These are phyloP conservation scores for Sceloporus undulatus DNA, from an alignment of 2,113 vertebrate genomes.

Conservation along the genomic window DNA sequence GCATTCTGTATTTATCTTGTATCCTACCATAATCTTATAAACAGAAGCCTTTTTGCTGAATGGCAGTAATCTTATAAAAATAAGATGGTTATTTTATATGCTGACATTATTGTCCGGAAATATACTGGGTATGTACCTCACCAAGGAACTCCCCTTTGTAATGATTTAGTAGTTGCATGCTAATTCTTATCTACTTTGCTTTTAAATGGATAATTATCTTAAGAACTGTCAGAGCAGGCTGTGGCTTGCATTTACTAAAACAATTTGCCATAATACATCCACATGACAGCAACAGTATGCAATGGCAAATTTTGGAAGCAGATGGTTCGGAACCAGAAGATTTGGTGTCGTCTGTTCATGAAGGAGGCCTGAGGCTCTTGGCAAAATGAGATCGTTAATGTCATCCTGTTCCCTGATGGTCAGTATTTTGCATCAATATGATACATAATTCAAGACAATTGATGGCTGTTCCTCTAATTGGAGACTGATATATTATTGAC, in stretches of 20 bases:
- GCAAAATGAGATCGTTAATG: constrained; percentile 58
- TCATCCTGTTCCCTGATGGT: constrained; percentile 59
- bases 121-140: constrained; percentile 22
- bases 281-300: constrained; percentile 12
- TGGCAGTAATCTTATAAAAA: neutral
- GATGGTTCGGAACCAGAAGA: constrained; percentile 31
- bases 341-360: constrained; percentile 27
- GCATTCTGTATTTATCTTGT: neutral
- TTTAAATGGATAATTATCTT: constrained; percentile 28
- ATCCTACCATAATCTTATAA: neutral
- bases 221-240: constrained; percentile 5
- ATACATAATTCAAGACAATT: constrained; percentile 70
- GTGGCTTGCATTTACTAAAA: constrained; percentile 22
- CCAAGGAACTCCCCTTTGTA: constrained; percentile 16
- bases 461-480: constrained; percentile 55
- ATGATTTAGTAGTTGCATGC: constrained; percentile 25
- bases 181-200: neutral
- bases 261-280: constrained; percentile 27
- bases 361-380: constrained; percentile 55
- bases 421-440: constrained; percentile 59
- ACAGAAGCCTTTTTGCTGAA: neutral
- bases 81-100: neutral
- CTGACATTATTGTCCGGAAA: constrained; percentile 42
- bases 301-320: constrained; percentile 36
- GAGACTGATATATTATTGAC: constrained; percentile 63